Evolutionary conservation across 2,888 invertebrate species (phyloP), one percentile per base, ranked within the genome.

Genomic region (Dioctria linearis): DNA sequence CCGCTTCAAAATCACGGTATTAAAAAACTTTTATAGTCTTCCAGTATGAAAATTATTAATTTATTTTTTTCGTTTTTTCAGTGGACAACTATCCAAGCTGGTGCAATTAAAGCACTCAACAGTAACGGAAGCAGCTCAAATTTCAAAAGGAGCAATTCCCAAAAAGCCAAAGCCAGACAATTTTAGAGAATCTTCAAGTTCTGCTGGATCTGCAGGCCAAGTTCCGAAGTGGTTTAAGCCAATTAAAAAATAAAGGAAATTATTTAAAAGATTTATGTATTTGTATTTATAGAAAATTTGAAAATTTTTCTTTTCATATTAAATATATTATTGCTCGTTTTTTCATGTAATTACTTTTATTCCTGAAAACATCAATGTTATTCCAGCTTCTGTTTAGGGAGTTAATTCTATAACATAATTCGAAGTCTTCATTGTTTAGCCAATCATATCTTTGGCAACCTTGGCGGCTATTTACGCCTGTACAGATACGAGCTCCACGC

Each of bases 1-100:
- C 93, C 78, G 94, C 95, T 13, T 91, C 92, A 40, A 93, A 93
- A 89, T 91, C 92, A 84, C 92, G 94, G 93, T 92, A 87, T 46
- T 5, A 25, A 25, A 25, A 25, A 25, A 0, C 11, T 65, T 42
- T 65, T 3, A 11, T 5, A n/a, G 37, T 25, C 4, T 11, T 63
- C 5, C 11, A 54, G 51, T 13, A 46, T 46, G 46, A 6, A 46
- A 5, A 5, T 46, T 46, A 1, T 8, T 46, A 25, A 46, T 46
- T 46, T 6, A 46, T 46, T 46, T 5, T n/a, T 46, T 46, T 5
- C 8, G 8, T 8, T 8, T 46, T 46, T 51, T 54, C 6, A 80
- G 63, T 9, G 49, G 43, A 40, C 42, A 43, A 43, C 8, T 49
- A n/a, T 5, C 43, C 57, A 40, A 49, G 3, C 8, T n/a, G 40